These are phyloP conservation scores for Ormia ochracea DNA, from an alignment of 2,888 invertebrate species.

Conservation along the genomic window DNA sequence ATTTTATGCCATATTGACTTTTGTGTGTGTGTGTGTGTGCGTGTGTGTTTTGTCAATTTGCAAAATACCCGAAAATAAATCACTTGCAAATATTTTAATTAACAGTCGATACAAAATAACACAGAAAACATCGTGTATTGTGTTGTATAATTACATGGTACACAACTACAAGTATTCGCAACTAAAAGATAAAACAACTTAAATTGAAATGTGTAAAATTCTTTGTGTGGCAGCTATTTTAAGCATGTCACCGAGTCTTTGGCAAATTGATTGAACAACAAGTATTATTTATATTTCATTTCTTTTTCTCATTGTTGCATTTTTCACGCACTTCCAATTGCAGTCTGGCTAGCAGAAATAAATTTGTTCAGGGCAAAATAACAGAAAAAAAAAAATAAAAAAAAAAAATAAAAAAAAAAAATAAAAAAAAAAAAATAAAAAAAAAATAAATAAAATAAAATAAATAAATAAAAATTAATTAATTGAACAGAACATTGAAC, in stretches of 20 bases:
- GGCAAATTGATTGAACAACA: conserved; percentile 65
- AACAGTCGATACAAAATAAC: conserved; percentile 57
- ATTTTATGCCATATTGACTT: not conserved
- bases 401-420: conserved; percentile 3
- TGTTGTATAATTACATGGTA: conserved; percentile 55
- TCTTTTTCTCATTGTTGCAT: not conserved
- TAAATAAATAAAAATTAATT: too few species aligned
- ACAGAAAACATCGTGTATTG: conserved; percentile 51
- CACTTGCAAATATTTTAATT: conserved; percentile 62
- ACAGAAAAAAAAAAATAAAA: conserved; percentile 6
- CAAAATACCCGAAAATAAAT: conserved; percentile 56
- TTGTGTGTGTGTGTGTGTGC: too few species aligned
- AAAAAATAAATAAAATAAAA: too few species aligned
- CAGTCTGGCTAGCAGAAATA: not conserved
- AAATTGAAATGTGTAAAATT: conserved; percentile 26
- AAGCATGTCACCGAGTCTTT: conserved; percentile 63
- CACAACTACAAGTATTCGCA: conserved; percentile 12
- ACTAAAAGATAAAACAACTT: not conserved
- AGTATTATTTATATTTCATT: conserved; percentile 24
- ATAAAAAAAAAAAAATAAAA: conserved; percentile 4
- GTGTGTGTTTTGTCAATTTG: conserved; percentile 10
- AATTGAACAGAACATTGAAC: too few species aligned
- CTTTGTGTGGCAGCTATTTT: conserved; percentile 57
- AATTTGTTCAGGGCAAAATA: too few species aligned
- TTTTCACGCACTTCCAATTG: conserved; percentile 15